Evolutionary conservation across 2,113 vertebrate genomes (phyloP).

Genomic region (Hirundichthys speculiger): DNA sequence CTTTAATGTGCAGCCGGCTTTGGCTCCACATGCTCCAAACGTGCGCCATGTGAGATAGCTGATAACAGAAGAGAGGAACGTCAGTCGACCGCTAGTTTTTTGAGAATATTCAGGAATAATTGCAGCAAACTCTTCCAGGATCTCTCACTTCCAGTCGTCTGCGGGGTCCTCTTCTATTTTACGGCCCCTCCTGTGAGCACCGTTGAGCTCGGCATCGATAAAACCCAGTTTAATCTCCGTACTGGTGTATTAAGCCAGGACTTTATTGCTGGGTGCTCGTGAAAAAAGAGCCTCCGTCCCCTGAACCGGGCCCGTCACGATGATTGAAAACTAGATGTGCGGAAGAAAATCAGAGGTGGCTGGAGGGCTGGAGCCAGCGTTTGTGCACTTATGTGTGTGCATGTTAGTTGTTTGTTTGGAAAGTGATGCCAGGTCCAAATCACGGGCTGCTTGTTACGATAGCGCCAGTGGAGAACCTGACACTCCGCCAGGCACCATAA

Average conservation of each 20-base stretch:
- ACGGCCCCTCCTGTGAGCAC: constrained; percentile 14
- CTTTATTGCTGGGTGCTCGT: constrained; percentile 26
- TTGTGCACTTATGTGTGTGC: background rate
- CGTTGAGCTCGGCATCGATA: constrained; percentile 54
- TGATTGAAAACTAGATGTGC: constrained; percentile 47
- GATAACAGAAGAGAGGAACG: background rate
- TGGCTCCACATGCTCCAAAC: constrained; percentile 1
- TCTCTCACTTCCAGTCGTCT: background rate
- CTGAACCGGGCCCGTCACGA: background rate
- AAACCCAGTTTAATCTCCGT: constrained; percentile 49
- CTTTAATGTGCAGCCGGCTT: no score
- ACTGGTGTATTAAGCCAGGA: constrained; percentile 46
- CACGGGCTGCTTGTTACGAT: background rate
- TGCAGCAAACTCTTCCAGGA: background rate
- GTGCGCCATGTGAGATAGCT: background rate
- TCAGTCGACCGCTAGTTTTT: no score
- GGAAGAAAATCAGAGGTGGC: constrained; percentile 6
- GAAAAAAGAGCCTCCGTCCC: constrained; percentile 31
- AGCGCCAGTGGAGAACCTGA: background rate
- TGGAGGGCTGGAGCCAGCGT: background rate
- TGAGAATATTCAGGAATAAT: no score
- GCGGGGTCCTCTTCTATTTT: constrained; percentile 1
- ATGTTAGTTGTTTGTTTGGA: constrained; percentile 10
- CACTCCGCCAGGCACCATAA: no score
- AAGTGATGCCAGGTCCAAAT: constrained; percentile 9